These are phyloP conservation scores for Nebria salina DNA, from an alignment of 2,888 invertebrate genomes.

Conservation along the genomic window DNA sequence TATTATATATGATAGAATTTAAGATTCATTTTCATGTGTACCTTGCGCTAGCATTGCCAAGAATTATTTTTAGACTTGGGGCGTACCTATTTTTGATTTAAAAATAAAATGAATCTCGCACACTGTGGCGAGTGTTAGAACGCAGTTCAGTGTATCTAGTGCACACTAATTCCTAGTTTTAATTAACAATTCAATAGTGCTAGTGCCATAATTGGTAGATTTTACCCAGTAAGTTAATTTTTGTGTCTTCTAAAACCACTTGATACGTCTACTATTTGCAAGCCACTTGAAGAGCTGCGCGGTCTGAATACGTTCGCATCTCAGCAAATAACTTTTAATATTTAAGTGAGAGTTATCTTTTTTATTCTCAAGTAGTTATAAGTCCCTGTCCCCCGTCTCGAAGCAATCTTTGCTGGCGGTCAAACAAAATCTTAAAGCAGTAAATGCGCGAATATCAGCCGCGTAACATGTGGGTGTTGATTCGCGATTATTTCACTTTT, in stretches of 20 bases:
- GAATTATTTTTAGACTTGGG: constrained; percentile 56
- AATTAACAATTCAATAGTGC: not conserved
- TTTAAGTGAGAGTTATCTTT: not conserved
- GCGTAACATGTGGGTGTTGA: not conserved
- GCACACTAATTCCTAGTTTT: not conserved
- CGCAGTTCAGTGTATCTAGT: not conserved
- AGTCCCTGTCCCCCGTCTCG: not conserved
- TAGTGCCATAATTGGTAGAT: not conserved
- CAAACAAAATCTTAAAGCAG: not conserved
- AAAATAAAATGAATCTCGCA: constrained; percentile 54
- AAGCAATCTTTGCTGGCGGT: not conserved
- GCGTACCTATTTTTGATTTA: constrained; percentile 56
- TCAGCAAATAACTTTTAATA: not conserved
- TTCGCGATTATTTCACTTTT: not conserved
- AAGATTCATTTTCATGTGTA: not conserved
- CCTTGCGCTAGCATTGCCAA: constrained; percentile 28
- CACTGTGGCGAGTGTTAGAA: not conserved
- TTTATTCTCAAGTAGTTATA: not conserved
- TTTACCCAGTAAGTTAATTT: not conserved
- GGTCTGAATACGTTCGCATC: not conserved
- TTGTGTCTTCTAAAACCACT: no score
- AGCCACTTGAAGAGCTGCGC: not conserved
- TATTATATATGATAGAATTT: not conserved
- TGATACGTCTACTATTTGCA: no score
- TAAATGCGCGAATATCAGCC: not conserved